These are phyloP conservation scores for Drosophila setosimentum DNA, from an alignment of 2,888 invertebrate species.

Conservation along the genomic window DNA sequence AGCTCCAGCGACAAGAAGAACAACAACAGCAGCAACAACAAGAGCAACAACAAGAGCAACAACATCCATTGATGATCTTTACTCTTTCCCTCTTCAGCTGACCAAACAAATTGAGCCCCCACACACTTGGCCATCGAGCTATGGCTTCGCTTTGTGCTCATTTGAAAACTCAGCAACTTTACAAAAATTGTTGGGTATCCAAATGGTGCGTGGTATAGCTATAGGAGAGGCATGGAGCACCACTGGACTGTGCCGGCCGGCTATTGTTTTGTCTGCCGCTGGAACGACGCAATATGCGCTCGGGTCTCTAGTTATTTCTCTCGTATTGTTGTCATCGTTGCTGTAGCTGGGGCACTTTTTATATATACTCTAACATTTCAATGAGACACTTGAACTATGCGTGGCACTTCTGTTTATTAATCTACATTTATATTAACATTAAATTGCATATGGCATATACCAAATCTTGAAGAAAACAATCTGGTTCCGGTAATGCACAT, in stretches of 20 bases:
- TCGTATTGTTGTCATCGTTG: slow-evolving; percentile 58
- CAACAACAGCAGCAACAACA: slow-evolving; percentile 3
- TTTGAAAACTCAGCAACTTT: slow-evolving; percentile 79
- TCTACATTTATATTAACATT: too few species aligned
- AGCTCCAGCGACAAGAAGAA: slow-evolving; percentile 4
- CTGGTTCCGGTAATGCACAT: not conserved
- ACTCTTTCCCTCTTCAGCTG: slow-evolving; percentile 41
- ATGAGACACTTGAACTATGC: not conserved
- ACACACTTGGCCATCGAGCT: slow-evolving; percentile 13
- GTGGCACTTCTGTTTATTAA: too few species aligned
- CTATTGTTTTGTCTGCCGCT: slow-evolving; percentile 69
- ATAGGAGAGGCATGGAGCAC: not conserved
- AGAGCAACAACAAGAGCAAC: not conserved
- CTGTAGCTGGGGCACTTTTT: slow-evolving; percentile 34
- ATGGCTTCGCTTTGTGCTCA: slow-evolving; percentile 52
- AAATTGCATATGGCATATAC: too few species aligned
- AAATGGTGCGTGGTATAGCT: slow-evolving; percentile 6
- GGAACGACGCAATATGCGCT: slow-evolving; percentile 60
- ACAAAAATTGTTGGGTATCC: slow-evolving; percentile 52
- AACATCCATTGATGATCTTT: slow-evolving; percentile 17
- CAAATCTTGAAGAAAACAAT: not conserved
- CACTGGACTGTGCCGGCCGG: slow-evolving; percentile 67
- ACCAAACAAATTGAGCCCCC: slow-evolving; percentile 66
- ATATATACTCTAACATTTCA: slow-evolving; percentile 13
- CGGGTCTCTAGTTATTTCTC: slow-evolving; percentile 38